Base-by-base conservation (phyloP, 2,113 vertebrate species). In the Paedocypris sp. region DNA sequence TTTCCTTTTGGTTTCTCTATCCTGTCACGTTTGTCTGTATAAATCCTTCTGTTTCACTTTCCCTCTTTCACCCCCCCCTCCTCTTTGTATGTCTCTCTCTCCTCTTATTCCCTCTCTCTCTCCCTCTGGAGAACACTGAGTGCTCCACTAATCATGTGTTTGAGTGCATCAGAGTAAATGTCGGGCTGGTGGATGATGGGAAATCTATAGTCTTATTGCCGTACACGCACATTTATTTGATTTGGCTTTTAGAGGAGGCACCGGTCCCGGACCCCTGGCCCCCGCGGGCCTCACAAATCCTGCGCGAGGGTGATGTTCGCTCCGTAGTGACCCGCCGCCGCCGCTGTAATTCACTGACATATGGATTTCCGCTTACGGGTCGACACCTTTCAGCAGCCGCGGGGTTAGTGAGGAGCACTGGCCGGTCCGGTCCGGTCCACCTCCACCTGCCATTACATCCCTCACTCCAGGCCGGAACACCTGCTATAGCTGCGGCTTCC, bases 131-230 rank as follows among this genome's bases (percentile, higher is more conserved):
- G n/a, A n/a, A n/a, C n/a, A n/a, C n/a, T n/a, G n/a, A n/a, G n/a
- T n/a, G n/a, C 1, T 9, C 3, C 67, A 77, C 75, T 74, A 77
- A 80, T 82, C 72, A 67, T 60, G 68, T 64, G 79, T 71, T 68
- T 52, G 68, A 57, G 66, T 19, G 80, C 79, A 66, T 66, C 38
- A 33, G 64, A 79, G 70, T 75, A 82, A 82, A 77, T 80, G 77
- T 75, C 74, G 61, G 73, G 75, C 75, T 74, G 78, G 66, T 73
- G 80, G 79, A 80, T 83, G 83, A 85, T 85, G 77, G 79, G 80
- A 85, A 86, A 86, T 86, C 85, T 72, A 82, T 85, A 82, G 68
- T 51, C 65, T 78, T 82, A 80, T 82, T 75, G 77, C 83, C 71
- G 60, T 81, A 77, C 78, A 79, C 85, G 13, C 83, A 86, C 79